Conservation (phyloP, 2,888 invertebrate species). For the Cabera pusaria region DNA sequence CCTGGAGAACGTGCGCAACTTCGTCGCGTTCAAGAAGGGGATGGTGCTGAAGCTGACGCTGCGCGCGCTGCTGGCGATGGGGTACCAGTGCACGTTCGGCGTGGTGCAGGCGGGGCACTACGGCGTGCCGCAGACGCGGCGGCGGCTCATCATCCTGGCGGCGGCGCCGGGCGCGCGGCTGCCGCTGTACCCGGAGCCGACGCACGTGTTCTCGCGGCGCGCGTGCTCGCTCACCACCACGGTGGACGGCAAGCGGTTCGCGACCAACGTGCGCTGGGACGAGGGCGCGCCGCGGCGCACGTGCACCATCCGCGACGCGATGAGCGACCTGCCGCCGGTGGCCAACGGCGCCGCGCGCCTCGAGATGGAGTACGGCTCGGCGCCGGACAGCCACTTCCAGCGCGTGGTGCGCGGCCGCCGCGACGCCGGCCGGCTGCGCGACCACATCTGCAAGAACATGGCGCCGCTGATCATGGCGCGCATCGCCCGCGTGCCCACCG, state of each 20-base stretch:
- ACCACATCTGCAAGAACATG: constrained; percentile 94
- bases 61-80: constrained; percentile 90
- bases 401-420: constrained; percentile 85
- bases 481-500: constrained; percentile 88
- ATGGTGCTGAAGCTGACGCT: constrained; percentile 92
- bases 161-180: constrained; percentile 90
- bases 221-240: constrained; percentile 83
- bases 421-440: constrained; percentile 82
- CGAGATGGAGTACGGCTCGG: constrained; percentile 88
- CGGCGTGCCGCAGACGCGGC: constrained; percentile 91
- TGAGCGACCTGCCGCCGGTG: constrained; percentile 91
- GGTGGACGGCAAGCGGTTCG: constrained; percentile 74
- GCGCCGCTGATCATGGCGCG: constrained; percentile 90
- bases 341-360: constrained; percentile 87
- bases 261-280: constrained; percentile 83
- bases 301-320: constrained; percentile 91
- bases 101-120: constrained; percentile 94
- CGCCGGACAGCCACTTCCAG: constrained; percentile 90
- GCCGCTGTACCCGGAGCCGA: constrained; percentile 91
- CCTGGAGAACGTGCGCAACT: constrained; percentile 93
- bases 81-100: constrained; percentile 94
- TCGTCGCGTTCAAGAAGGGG: constrained; percentile 91
- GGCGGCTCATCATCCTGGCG: constrained; percentile 90
- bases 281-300: constrained; percentile 90
- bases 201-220: constrained; percentile 88